phyloP scores from a whole-genome alignment of 2,888 invertebrate species.

The Brachyptera putata region DNA sequence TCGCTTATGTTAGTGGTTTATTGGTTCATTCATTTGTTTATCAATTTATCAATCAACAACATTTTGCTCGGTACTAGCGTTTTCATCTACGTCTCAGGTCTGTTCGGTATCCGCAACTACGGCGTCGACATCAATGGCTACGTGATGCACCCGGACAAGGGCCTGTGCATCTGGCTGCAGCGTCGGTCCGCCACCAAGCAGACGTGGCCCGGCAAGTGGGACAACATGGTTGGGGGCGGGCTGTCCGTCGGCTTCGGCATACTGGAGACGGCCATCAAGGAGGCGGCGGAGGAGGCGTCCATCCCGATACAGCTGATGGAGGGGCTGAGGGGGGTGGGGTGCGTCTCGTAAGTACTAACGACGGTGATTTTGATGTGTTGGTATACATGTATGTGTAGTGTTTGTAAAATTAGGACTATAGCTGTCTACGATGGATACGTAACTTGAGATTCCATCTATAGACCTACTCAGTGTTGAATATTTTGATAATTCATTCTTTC shows the following conservation, averaged over 20 bases:
- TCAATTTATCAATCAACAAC: no score
- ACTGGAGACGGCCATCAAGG: slow-evolving; percentile 85
- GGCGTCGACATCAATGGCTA: slow-evolving; percentile 95
- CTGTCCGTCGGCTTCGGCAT: slow-evolving; percentile 84
- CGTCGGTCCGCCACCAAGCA: slow-evolving; percentile 86
- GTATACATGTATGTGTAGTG: no score
- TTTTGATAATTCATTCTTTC: no score
- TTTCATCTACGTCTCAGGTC: no score
- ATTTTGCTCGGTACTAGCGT: no score
- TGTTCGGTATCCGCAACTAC: slow-evolving; percentile 91
- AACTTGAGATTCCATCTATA: no score
- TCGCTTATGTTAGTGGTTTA: no score
- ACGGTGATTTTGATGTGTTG: no score
- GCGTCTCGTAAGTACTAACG: slow-evolving; percentile 65
- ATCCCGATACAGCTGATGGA: slow-evolving; percentile 74
- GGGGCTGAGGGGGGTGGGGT: slow-evolving; percentile 70
- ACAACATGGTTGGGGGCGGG: slow-evolving; percentile 94
- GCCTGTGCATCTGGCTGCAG: slow-evolving; percentile 89
- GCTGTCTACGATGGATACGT: no score
- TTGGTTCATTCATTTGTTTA: no score
- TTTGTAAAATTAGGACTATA: no score
- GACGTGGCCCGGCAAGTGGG: slow-evolving; percentile 94
- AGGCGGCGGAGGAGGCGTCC: slow-evolving; percentile 92
- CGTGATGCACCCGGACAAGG: slow-evolving; percentile 76
- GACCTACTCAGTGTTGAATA: no score